phyloP scores from a whole-genome alignment of 2,113 vertebrate species.

The Alaudala cheleensis region DNA sequence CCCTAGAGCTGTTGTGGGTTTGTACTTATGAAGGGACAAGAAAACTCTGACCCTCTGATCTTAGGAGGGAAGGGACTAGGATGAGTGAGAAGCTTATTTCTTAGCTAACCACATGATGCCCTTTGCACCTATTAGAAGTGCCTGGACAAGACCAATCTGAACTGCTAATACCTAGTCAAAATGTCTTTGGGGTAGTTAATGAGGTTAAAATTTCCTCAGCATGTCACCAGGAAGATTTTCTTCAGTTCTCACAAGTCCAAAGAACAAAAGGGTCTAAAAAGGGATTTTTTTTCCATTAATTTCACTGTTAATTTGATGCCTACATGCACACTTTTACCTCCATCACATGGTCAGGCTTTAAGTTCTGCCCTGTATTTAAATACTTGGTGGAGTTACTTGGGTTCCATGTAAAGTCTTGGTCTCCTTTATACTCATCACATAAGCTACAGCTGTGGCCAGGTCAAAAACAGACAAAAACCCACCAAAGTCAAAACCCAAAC shows the following conservation, averaged over 20 bases:
- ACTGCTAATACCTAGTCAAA: neutral
- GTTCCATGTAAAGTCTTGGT: neutral
- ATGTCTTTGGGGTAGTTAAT: neutral
- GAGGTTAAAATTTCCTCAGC: neutral
- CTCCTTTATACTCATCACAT: neutral
- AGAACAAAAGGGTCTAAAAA: neutral
- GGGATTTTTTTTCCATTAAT: neutral
- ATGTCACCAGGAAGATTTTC: neutral
- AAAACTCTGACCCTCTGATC: neutral
- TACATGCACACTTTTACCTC: neutral
- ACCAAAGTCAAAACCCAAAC: neutral
- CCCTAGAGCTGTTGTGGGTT: neutral
- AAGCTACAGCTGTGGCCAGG: neutral
- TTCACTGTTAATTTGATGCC: neutral
- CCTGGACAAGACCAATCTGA: neutral
- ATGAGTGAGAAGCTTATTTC: neutral
- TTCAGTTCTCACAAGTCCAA: neutral
- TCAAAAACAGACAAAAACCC: neutral
- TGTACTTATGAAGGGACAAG: neutral
- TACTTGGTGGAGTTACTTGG: neutral
- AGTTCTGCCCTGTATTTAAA: neutral
- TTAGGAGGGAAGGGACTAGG: neutral
- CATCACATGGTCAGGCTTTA: neutral
- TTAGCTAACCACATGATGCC: neutral
- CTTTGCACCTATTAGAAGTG: neutral